These are phyloP conservation scores for Athetis lepigone DNA, from an alignment of 2,888 invertebrate genomes.

Conservation along the genomic window DNA sequence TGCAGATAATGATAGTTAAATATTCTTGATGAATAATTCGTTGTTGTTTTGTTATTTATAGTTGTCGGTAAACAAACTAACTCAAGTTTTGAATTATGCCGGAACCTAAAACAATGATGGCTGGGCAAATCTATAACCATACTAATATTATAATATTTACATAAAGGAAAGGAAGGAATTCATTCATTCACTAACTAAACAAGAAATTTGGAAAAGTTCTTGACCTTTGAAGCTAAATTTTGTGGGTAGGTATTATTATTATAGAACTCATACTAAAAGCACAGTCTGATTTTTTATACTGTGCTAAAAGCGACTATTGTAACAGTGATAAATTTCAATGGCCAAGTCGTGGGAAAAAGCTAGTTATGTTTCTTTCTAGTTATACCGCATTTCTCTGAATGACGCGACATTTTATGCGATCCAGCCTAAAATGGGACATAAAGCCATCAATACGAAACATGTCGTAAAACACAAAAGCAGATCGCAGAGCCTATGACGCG, in stretches of 20 bases:
- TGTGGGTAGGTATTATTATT: not conserved
- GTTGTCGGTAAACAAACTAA: not conserved
- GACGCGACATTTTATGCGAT: constrained; percentile 42
- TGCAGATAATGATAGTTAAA: no score
- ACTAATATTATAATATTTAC: no score
- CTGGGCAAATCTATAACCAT: not conserved
- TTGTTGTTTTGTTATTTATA: not conserved
- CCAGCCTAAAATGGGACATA: constrained; percentile 60
- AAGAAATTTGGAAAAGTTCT: not conserved
- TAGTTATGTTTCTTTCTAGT: constrained; percentile 4
- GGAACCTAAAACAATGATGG: constrained; percentile 1
- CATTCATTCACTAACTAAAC: not conserved
- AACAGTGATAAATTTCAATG: not conserved
- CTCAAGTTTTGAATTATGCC: not conserved
- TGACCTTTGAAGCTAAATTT: not conserved
- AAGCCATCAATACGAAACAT: constrained; percentile 79
- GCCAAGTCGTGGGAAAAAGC: not conserved
- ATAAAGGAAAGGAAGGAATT: not conserved
- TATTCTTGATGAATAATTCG: not conserved
- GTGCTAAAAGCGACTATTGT: not conserved
- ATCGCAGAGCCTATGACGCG: constrained; percentile 68
- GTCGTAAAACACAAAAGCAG: constrained; percentile 77
- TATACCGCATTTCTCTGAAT: constrained; percentile 32
- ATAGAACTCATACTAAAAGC: no score
- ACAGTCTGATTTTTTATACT: no score